Percentiles rank a stretch among this genome's conserved stretches.
Evolutionary conservation across 2,797 vertebrate genomes (phyloP).

Genomic region (Gambelia wislizenii): DNA sequence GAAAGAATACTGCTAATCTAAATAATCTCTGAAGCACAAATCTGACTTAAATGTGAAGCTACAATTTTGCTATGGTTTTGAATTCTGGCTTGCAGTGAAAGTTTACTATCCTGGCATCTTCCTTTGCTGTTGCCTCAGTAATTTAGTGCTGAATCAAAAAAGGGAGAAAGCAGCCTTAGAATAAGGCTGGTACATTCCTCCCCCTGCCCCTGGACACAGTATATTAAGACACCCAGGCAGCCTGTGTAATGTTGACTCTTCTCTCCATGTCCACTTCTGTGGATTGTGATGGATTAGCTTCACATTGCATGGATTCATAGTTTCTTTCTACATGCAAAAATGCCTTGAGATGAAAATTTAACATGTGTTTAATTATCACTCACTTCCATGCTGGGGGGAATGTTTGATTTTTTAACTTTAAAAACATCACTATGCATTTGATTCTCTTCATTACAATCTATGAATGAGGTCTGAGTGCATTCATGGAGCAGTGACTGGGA

Average conservation of each 20-base stretch:
- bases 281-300: not conserved
- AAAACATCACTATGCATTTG: not conserved
- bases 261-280: not conserved
- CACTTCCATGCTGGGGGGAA: not conserved
- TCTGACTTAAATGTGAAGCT: not conserved
- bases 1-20: not conserved
- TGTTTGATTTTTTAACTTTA: not conserved
- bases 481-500: not conserved
- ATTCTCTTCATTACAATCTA: not conserved
- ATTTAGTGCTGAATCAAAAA: constrained; percentile 1
- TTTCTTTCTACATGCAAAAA: not conserved
- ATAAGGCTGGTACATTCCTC: not conserved
- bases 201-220: not conserved
- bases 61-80: not conserved
- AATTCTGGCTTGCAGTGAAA: not conserved
- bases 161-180: not conserved
- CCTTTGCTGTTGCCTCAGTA: not conserved
- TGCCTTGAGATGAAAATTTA: not conserved
- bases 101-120: not conserved
- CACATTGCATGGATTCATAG: not conserved
- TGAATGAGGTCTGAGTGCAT: not conserved
- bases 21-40: not conserved
- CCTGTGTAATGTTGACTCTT: not conserved
- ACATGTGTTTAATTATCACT: not conserved
- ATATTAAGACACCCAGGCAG: not conserved